Percentiles rank a stretch among this genome's conserved stretches.
phyloP scores from a whole-genome alignment of 1,140 invertebrate genomes.

The Piezodorus guildinii region DNA sequence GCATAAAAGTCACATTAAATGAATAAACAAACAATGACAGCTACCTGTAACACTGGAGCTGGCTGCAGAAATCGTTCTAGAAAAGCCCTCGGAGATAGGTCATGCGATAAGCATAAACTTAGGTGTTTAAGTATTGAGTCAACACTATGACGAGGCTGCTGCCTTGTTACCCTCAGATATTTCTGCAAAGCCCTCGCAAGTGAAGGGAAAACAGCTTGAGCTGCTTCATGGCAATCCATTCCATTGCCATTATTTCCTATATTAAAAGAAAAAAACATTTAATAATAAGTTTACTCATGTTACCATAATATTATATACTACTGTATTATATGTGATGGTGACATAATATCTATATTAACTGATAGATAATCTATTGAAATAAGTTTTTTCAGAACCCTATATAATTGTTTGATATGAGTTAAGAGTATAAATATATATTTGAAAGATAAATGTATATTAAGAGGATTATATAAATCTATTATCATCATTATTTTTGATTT shows the following conservation, averaged over 20 bases:
- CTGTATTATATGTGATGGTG: too few relatives aligned
- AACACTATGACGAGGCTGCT: conserved; percentile 88
- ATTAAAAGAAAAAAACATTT: neutral
- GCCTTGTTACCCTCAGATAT: conserved; percentile 85
- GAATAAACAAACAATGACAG: neutral
- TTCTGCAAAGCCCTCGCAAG: conserved; percentile 92
- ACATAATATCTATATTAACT: too few relatives aligned
- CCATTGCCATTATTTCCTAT: neutral
- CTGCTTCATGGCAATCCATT: conserved; percentile 89
- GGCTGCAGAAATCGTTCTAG: conserved; percentile 76
- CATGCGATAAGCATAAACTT: conserved; percentile 79
- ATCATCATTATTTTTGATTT: too few relatives aligned
- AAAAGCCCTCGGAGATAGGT: conserved; percentile 86
- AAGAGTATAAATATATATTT: too few relatives aligned
- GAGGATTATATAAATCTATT: too few relatives aligned
- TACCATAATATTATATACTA: too few relatives aligned
- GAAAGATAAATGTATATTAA: too few relatives aligned
- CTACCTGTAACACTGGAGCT: conserved; percentile 51
- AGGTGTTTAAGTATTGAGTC: conserved; percentile 81
- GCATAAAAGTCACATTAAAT: too few relatives aligned
- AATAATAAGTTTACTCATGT: too few relatives aligned
- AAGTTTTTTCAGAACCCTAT: too few relatives aligned
- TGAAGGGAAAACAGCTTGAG: conserved; percentile 92
- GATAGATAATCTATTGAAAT: too few relatives aligned
- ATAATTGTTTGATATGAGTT: too few relatives aligned